Evolutionary conservation across 2,797 vertebrate genomes (phyloP).

Genomic region (Chloroceryle inda): DNA sequence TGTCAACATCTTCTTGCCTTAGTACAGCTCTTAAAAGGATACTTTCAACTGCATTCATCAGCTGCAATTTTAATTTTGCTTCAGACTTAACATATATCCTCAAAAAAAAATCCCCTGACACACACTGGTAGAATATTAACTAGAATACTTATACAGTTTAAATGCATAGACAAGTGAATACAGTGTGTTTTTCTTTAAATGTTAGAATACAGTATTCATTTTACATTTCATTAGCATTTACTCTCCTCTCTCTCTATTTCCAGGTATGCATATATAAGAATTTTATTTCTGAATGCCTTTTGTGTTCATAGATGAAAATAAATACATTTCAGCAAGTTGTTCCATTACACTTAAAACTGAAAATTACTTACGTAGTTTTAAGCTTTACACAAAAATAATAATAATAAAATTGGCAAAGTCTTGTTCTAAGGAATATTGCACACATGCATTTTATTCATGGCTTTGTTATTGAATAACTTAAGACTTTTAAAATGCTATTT

Average conservation of each 20-base stretch:
- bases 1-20: not conserved
- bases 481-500: not conserved
- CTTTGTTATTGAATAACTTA: conserved; percentile 29
- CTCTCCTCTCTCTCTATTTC: not conserved
- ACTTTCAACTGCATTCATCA: not conserved
- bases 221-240: not conserved
- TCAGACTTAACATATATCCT: not conserved
- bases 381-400: not conserved
- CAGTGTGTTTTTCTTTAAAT: not conserved
- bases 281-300: not conserved
- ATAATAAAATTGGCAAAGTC: too few relatives aligned
- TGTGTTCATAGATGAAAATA: conserved; percentile 17
- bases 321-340: not conserved
- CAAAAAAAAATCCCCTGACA: not conserved
- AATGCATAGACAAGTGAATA: not conserved
- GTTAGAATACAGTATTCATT: not conserved
- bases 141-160: not conserved
- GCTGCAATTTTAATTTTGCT: conserved; percentile 23
- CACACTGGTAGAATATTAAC: not conserved
- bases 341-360: not conserved
- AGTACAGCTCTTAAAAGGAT: not conserved
- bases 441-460: not conserved
- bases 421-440: not conserved
- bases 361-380: not conserved
- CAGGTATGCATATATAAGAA: not conserved